Conservation (phyloP, 1,140 invertebrate genomes). For the Trichoplusia ni region DNA sequence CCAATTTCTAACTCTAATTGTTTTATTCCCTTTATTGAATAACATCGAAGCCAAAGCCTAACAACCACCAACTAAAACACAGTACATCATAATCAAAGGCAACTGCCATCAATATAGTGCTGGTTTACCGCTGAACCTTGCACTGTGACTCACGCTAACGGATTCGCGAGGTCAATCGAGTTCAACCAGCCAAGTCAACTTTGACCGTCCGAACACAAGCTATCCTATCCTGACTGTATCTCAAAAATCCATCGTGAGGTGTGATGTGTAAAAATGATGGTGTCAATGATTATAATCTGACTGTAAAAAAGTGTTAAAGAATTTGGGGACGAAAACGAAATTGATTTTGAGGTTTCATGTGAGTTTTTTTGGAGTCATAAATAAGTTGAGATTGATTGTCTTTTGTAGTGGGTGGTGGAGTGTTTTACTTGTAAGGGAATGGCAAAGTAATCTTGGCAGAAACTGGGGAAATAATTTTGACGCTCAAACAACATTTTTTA, state of each 20-base stretch:
- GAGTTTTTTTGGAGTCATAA: no score
- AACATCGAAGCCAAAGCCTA: background rate
- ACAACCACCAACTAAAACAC: background rate
- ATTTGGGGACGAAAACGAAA: no score
- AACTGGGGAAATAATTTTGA: no score
- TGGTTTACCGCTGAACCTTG: conserved; percentile 1
- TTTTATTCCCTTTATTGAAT: no score
- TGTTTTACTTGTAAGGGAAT: no score
- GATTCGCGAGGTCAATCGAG: conserved; percentile 50
- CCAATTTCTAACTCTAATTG: no score
- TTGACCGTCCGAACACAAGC: conserved; percentile 45
- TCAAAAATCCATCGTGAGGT: conserved; percentile 36
- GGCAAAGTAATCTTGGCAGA: no score
- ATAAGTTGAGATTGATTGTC: no score
- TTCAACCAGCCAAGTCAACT: conserved; percentile 62
- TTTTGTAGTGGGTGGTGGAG: no score
- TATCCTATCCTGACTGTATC: conserved; percentile 29
- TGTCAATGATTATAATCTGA: conserved; percentile 3
- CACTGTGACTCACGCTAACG: conserved; percentile 8
- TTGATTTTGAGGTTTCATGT: no score
- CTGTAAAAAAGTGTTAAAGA: no score
- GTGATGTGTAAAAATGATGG: background rate
- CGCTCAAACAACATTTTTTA: no score
- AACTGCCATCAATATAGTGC: background rate
- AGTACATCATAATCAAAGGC: background rate